These are phyloP conservation scores for Drosophila pseudotalamancana DNA, from an alignment of 2,888 invertebrate genomes.

Conservation along the genomic window DNA sequence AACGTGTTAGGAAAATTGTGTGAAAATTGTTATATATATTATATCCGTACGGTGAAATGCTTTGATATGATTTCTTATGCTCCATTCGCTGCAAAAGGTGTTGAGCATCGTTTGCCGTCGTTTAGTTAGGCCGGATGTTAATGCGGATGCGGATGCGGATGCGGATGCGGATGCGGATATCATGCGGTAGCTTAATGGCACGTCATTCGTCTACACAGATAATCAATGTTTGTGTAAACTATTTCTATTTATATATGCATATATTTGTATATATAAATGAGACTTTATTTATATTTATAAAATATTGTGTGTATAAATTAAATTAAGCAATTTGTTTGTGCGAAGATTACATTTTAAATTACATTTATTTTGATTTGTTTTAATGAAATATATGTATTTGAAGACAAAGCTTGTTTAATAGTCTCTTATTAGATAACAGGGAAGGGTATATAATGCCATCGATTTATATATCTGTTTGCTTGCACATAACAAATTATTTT, in stretches of 20 bases:
- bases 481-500: too few species aligned
- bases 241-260: neutral
- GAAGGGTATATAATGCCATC: too few species aligned
- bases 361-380: too few species aligned
- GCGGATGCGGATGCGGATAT: constrained; percentile 6
- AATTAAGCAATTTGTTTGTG: too few species aligned
- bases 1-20: constrained; percentile 78
- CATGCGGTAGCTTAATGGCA: constrained; percentile 31
- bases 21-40: constrained; percentile 79
- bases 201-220: constrained; percentile 30
- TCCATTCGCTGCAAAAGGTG: constrained; percentile 72
- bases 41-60: constrained; percentile 65
- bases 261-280: neutral
- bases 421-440: too few species aligned
- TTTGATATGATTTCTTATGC: constrained; percentile 76
- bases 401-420: too few species aligned
- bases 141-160: constrained; percentile 13
- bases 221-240: neutral
- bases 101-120: constrained; percentile 52
- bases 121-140: constrained; percentile 34
- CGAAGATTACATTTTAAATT: too few species aligned
- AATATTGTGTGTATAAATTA: neutral
- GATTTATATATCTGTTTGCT: too few species aligned
- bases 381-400: too few species aligned
- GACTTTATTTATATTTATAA: neutral